Base-by-base conservation (phyloP, 1,140 invertebrate species). In the Plectrocnemia conspersa region DNA sequence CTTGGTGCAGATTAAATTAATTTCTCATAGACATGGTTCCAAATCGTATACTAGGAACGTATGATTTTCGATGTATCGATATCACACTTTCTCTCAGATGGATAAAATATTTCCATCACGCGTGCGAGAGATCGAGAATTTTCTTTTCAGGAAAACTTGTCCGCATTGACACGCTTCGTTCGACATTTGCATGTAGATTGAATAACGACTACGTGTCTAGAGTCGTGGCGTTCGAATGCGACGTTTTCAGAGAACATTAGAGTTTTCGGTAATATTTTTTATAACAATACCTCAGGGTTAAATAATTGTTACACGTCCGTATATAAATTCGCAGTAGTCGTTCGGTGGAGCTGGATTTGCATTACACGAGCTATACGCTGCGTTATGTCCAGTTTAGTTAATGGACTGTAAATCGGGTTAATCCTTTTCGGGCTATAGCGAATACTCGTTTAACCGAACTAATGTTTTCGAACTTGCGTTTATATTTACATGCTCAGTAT, bases 181-280 rank as follows among this genome's bases (percentile, higher is more conserved):
- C 61, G 56, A 61, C 65, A 75, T 75, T 75, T 75, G 71, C 72
- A 75, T 75, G 69, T 72, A 75, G 73, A 75, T 75, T 74, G 73
- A 72, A 74, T 74, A 73, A 74, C 68, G 66, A 65, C 66, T 48
- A 62, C 63, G 70, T 67, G 62, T 66, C 64, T 27, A 41, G 24
- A 22, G 35, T 33, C 27, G 54, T 19, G 21, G 40, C 47, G 33
- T 22, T 38, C 15, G 7, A 9, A 38, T 7, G 5, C 18, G 18
- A 13, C 18, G 5, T 5, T 38, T 38, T 16, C 18, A 38, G 5
- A 7, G 7, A 7, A 16, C 4, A 38, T 5, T 15, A 38, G 5
- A 38, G 18, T 38, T 38, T 6, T 13, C 5, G 6, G 13, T 45
- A 45, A 25, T 27, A 27, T 45, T n/a, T 45, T 27, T 42, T 42